Evolutionary conservation across 1,140 invertebrate genomes (phyloP).

Genomic region (Sarcophaga peregrina): DNA sequence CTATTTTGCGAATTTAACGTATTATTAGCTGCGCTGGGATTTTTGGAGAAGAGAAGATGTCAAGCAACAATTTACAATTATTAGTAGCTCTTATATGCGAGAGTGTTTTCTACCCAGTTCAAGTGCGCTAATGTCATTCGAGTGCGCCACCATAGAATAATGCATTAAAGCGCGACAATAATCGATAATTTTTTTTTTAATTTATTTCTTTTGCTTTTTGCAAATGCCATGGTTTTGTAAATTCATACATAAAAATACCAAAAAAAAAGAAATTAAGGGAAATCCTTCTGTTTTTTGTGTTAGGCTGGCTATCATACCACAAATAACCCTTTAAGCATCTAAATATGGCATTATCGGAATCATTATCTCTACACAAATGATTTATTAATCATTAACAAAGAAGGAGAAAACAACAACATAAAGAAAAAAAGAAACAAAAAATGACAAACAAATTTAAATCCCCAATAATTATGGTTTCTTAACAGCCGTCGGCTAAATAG

Average conservation of each 20-base stretch:
- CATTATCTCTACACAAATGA: not conserved
- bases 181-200: not conserved
- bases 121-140: conserved; percentile 17
- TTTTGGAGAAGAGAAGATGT: not conserved
- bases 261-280: too few relatives aligned
- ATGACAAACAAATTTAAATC: conserved; percentile 25
- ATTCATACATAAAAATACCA: too few relatives aligned
- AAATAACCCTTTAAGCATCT: not conserved
- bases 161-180: conserved; percentile 3
- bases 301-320: not conserved
- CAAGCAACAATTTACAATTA: conserved; percentile 10
- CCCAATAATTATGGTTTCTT: conserved; percentile 20
- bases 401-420: not conserved
- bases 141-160: not conserved
- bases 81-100: not conserved
- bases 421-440: not conserved
- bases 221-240: too few relatives aligned
- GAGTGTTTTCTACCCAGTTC: not conserved
- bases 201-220: not conserved
- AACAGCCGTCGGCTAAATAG: not conserved
- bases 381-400: conserved; percentile 17
- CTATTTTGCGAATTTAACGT: too few relatives aligned
- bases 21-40: too few relatives aligned
- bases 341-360: not conserved
- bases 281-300: not conserved